Evolutionary conservation across 1,140 invertebrate genomes (phyloP), one percentile per base, ranked within the genome.

Genomic region (Coptotermes formosanus): DNA sequence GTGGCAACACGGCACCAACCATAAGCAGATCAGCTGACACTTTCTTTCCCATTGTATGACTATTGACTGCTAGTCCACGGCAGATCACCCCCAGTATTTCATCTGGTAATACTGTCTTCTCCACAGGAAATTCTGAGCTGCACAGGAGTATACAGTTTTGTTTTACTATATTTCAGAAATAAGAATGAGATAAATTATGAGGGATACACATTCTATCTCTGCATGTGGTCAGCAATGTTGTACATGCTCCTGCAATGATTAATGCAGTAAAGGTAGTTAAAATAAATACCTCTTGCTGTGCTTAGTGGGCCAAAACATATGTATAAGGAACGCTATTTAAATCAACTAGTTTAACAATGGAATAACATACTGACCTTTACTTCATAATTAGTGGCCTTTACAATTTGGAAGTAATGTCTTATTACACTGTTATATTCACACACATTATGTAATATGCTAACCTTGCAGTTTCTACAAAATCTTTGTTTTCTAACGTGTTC

Each of bases 31-130:
- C 30, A 25, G 59, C n/a, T n/a, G 59, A 38, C 11, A 45, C 85
- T 32, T 81, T 85, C 45, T 48, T 85, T 25, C 30, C 55, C 48
- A 81, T 25, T n/a, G 85, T 45, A 55, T 48, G 64, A 30, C 85
- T 59, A 38, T 82, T 85, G 23, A 85, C 85, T 30, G 55, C 59
- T 7, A 85, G 85, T 38, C 85, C 85, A 30, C 85, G 85, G 44
- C 85, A 85, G 4, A 85, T 64, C 8, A 85, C 21, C 30, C 45
- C 75, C 12, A 85, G 30, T 69, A 85, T 85, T 43, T 38, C 75
- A 32, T 44, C 85, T 45, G 48, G 55, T 81, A 81, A 48, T 21
- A 85, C 85, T 30, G 55, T 44, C 59, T 85, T 85, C 19, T 32
- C 75, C 23, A 81, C 85, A 21, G 85, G 85, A 64, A 85, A 85